Evolutionary conservation across 2,888 invertebrate species (phyloP).

Genomic region (Bellardia bayeri): DNA sequence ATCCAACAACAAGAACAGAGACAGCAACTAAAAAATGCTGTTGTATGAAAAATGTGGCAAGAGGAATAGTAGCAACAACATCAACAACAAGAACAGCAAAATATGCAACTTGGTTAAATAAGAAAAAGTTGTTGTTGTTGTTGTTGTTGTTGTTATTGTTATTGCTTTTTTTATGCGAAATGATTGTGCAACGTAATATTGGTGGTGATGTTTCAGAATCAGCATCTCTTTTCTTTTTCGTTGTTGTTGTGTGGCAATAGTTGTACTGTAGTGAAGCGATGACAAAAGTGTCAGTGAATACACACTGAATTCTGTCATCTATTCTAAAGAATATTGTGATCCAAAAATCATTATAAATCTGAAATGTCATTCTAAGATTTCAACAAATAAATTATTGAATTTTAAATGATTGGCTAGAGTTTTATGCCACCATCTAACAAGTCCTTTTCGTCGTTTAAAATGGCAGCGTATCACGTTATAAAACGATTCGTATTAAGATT

Average conservation of each 20-base stretch:
- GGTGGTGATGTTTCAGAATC: background rate
- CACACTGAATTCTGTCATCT: constrained; percentile 15
- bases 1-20: background rate
- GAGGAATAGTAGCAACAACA: constrained; percentile 32
- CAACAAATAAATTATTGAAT: too few species aligned
- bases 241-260: background rate
- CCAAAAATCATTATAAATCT: background rate
- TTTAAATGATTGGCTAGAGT: too few species aligned
- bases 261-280: constrained; percentile 1
- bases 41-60: constrained; percentile 59
- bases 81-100: constrained; percentile 32
- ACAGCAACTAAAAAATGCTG: constrained; percentile 29
- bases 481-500: too few species aligned
- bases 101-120: constrained; percentile 62
- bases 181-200: constrained; percentile 13
- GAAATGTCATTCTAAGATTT: background rate
- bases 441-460: too few species aligned
- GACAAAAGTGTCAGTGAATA: constrained; percentile 8
- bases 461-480: too few species aligned
- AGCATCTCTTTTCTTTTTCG: constrained; percentile 7
- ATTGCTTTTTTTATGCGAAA: constrained; percentile 17
- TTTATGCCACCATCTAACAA: too few species aligned
- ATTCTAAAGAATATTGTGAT: background rate
- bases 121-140: constrained; percentile 19
- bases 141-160: background rate